Conservation (phyloP, 2,113 vertebrate genomes). For the Daboia siamensis region DNA sequence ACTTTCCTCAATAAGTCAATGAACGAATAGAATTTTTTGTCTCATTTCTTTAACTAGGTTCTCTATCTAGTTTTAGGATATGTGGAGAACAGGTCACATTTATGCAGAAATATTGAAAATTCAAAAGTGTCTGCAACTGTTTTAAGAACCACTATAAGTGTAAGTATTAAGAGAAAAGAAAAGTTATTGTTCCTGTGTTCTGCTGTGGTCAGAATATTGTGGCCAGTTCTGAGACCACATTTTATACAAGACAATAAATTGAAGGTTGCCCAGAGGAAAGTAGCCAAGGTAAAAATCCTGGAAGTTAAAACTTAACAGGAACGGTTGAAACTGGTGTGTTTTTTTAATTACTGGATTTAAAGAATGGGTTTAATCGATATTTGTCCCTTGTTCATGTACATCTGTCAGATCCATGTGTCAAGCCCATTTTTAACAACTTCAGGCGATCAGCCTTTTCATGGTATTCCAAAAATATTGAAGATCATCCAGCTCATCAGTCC, state of each 20-base stretch:
- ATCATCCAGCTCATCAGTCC: background rate
- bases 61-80: background rate
- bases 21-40: background rate
- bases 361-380: background rate
- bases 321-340: background rate
- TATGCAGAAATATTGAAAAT: background rate
- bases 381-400: background rate
- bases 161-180: background rate
- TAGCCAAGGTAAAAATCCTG: background rate
- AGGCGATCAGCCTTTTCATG: background rate
- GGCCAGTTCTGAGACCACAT: background rate
- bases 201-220: background rate
- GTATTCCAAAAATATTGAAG: background rate
- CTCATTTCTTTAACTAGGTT: background rate
- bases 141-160: background rate
- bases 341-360: background rate
- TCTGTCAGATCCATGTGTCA: background rate
- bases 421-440: background rate
- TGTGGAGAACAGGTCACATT: background rate
- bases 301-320: background rate
- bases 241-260: background rate
- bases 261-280: background rate
- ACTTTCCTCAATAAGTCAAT: background rate
- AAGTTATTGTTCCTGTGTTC: background rate
- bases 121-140: background rate